Conservation (phyloP, 1,140 invertebrate species). For the Ceratosolen solmsi region DNA sequence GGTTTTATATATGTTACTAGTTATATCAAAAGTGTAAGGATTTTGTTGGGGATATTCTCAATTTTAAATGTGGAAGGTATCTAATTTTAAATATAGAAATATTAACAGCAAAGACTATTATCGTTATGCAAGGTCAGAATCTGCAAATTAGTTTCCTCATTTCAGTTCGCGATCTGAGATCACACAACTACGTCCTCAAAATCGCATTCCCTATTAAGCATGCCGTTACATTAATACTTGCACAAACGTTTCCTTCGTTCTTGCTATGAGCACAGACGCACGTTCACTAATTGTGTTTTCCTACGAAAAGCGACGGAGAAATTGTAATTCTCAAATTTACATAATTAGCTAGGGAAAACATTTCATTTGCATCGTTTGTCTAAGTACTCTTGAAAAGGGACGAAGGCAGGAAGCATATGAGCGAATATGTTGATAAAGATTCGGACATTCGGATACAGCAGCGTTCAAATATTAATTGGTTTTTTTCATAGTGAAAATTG, state of each 20-base stretch:
- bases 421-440: slow-evolving; percentile 39
- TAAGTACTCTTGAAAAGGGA: neutral
- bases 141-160: slow-evolving; percentile 1
- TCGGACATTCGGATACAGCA: neutral
- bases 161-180: neutral
- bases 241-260: slow-evolving; percentile 21
- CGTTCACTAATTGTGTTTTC: slow-evolving; percentile 49
- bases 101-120: neutral
- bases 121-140: neutral
- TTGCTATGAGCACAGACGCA: slow-evolving; percentile 18
- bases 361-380: slow-evolving; percentile 46
- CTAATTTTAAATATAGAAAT: too few species aligned
- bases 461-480: slow-evolving; percentile 36
- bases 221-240: slow-evolving; percentile 10
- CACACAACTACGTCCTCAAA: neutral
- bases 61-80: too few species aligned
- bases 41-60: too few species aligned
- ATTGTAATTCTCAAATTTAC: slow-evolving; percentile 48
- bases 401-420: slow-evolving; percentile 42
- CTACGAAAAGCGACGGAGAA: slow-evolving; percentile 24
- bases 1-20: too few species aligned
- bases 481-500: slow-evolving; percentile 9
- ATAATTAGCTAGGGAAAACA: slow-evolving; percentile 48
- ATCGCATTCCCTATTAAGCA: slow-evolving; percentile 36
- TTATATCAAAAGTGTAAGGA: too few species aligned